Evolutionary conservation across 92 coral and sea anemone species (phyloP).

Genomic region (Heteractis magnifica): DNA sequence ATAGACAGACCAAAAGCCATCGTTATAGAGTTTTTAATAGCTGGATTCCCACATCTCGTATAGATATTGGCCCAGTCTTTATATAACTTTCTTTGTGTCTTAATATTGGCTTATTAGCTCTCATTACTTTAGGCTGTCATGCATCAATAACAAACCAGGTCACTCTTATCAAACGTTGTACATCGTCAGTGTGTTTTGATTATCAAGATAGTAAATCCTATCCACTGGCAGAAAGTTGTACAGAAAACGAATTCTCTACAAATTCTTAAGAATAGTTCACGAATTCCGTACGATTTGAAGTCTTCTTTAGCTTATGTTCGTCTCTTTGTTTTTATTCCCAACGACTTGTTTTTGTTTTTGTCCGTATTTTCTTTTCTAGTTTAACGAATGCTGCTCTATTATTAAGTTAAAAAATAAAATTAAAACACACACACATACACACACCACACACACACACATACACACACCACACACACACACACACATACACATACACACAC

Average conservation of each 20-base stretch:
- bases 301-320: neutral
- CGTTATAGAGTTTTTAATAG: neutral
- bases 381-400: neutral
- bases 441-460: neutral
- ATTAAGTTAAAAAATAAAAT: neutral
- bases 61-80: neutral
- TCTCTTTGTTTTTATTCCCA: neutral
- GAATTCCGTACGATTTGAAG: neutral
- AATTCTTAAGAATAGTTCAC: neutral
- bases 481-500: neutral
- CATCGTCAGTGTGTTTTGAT: neutral
- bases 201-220: neutral
- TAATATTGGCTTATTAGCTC: constrained; percentile 6
- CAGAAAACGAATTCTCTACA: neutral
- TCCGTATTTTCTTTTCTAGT: neutral
- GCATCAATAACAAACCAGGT: neutral
- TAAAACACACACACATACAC: neutral
- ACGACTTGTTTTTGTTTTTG: neutral
- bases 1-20: neutral
- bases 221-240: neutral
- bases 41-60: neutral
- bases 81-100: neutral
- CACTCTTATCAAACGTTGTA: neutral
- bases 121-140: neutral
- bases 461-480: neutral